These are phyloP conservation scores for Nemoura dubitans DNA, from an alignment of 2,888 invertebrate genomes.

Conservation along the genomic window DNA sequence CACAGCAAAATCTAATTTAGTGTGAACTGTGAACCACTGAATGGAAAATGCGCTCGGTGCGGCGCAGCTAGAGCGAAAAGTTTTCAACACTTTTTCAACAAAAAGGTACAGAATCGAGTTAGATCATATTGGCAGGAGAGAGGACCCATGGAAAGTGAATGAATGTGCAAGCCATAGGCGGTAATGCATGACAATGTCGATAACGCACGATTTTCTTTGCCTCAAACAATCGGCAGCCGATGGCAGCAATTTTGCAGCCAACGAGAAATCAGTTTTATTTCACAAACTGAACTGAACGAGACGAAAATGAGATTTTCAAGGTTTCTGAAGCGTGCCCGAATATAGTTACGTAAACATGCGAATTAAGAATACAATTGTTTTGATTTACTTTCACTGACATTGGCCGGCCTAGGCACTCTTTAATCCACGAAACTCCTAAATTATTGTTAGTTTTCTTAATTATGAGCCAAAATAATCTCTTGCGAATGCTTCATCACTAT, in stretches of 20 bases:
- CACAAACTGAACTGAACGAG: slow-evolving; percentile 17
- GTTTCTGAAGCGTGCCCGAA: slow-evolving; percentile 36
- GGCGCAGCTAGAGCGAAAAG: not conserved
- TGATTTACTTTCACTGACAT: slow-evolving; percentile 26
- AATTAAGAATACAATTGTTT: slow-evolving; percentile 25
- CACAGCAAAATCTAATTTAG: not conserved
- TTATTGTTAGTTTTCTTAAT: not conserved
- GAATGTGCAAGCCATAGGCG: not conserved
- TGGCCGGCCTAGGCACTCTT: not conserved
- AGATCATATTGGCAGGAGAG: not conserved
- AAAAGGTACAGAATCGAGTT: not conserved
- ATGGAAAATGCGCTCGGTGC: slow-evolving; percentile 5
- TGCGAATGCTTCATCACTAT: too few relatives aligned
- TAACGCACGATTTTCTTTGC: too few relatives aligned
- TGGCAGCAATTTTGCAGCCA: not conserved
- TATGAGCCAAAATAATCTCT: not conserved
- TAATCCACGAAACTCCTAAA: not conserved
- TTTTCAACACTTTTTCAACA: not conserved
- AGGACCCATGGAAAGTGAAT: not conserved
- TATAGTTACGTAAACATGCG: slow-evolving; percentile 25
- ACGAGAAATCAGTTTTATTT: not conserved
- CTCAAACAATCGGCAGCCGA: not conserved
- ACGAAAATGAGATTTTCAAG: slow-evolving; percentile 24
- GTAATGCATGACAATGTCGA: not conserved
- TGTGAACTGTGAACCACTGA: slow-evolving; percentile 9